Percentiles rank a stretch among this genome's conserved stretches.
Evolutionary conservation across 2,888 invertebrate genomes (phyloP).

Genomic region (Megamerina dolium): DNA sequence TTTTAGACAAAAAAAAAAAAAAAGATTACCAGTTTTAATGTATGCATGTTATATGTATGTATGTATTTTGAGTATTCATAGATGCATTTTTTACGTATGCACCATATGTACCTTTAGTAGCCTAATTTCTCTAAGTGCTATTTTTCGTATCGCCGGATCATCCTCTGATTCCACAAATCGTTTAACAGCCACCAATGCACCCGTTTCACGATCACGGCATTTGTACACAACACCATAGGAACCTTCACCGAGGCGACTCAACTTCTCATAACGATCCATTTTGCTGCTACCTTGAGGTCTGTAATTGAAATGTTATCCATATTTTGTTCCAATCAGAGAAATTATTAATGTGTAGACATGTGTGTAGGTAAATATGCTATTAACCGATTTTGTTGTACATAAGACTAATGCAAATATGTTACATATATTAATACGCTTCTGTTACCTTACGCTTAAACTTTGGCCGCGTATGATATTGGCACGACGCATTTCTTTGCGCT

Average conservation of each 20-base stretch:
- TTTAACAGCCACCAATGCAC: slow-evolving; percentile 92
- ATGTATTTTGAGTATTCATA: no score
- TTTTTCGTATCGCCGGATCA: slow-evolving; percentile 92
- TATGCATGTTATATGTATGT: no score
- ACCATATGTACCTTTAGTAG: slow-evolving; percentile 96
- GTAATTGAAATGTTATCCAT: slow-evolving; percentile 33
- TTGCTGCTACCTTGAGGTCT: slow-evolving; percentile 80
- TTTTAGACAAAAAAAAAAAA: no score
- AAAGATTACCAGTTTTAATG: no score
- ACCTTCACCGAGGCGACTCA: slow-evolving; percentile 87
- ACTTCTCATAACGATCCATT: slow-evolving; percentile 93
- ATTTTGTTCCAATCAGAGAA: neutral
- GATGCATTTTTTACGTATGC: no score
- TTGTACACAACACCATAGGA: slow-evolving; percentile 76
- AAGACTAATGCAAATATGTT: no score
- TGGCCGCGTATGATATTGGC: slow-evolving; percentile 43
- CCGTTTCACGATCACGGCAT: slow-evolving; percentile 90
- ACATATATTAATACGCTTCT: neutral
- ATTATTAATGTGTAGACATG: no score
- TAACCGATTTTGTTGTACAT: no score
- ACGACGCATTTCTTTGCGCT: slow-evolving; percentile 41
- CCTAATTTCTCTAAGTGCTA: slow-evolving; percentile 88
- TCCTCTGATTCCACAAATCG: slow-evolving; percentile 96
- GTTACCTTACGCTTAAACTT: slow-evolving; percentile 42
- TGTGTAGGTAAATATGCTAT: no score